These are phyloP conservation scores for Dinocampus coccinellae DNA, from an alignment of 2,888 invertebrate genomes.

Conservation along the genomic window DNA sequence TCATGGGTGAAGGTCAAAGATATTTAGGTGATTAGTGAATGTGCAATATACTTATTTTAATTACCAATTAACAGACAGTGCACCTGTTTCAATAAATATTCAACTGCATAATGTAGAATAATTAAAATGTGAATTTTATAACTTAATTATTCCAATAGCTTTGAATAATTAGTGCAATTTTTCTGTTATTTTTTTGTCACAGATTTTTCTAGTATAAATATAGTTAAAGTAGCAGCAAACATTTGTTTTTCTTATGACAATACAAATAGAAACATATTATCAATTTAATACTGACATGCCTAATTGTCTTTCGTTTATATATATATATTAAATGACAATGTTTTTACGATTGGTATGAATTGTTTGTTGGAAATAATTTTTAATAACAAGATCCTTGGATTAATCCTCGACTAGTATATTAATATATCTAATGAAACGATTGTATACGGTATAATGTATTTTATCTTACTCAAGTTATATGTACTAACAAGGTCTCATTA, in stretches of 20 bases:
- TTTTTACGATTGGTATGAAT: background rate
- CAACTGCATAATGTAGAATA: background rate
- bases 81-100: too few relatives aligned
- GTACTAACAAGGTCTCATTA: background rate
- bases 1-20: background rate
- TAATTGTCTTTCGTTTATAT: too few relatives aligned
- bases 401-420: constrained; percentile 17
- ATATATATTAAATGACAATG: background rate
- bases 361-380: background rate
- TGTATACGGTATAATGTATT: background rate
- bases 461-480: background rate
- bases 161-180: too few relatives aligned
- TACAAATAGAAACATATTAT: too few relatives aligned
- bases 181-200: too few relatives aligned
- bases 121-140: background rate
- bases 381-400: background rate
- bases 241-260: too few relatives aligned
- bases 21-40: background rate
- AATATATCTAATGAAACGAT: background rate
- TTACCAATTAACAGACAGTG: background rate
- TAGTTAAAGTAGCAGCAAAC: too few relatives aligned
- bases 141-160: background rate
- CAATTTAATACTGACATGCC: too few relatives aligned
- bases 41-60: background rate
- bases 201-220: too few relatives aligned